Base-by-base conservation (phyloP, 2,797 vertebrate genomes). In the Kryptolebias ocellatus region DNA sequence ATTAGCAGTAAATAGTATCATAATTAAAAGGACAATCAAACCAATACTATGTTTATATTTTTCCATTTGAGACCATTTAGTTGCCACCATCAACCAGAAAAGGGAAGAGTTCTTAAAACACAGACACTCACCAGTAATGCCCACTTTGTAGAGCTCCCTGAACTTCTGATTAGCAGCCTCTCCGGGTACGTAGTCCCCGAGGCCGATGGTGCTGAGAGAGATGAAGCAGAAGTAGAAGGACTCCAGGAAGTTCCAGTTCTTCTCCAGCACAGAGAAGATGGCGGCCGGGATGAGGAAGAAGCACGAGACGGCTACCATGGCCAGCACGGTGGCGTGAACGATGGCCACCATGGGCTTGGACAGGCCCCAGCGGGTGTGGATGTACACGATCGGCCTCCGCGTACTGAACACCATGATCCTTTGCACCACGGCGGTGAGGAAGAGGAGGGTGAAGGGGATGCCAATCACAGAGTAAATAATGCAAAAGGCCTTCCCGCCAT, bases 191-290 rank as follows among this genome's bases (percentile, higher is more conserved):
- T 99, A 99, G 84, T 99, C 98, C 24, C 98, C 98, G 0, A 99
- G 93, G 58, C 98, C 97, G 14, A 99, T 98, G 89, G 98, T 99
- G 89, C 97, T 98, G 83, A 99, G 92, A 1, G 97, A 99, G 78
- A 99, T 99, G 83, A 99, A 99, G 80, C 98, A 99, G 78, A 99
- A 99, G 81, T 99, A 99, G 85, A 99, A 98, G 5, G 97, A 98
- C 67, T 99, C 98, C 76, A 99, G 90, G 81, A 98, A 99, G 94
- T 98, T 98, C 97, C 97, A 99, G 90, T 98, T 94, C 8, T 95
- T 94, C 86, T 99, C 97, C 84, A 99, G 87, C 1, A 89, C 83
- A 0, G 96, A 98, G 92, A 98, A 99, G 79, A 96, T 93, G 27
- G 95, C 95, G 0, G 97, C 97, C 0, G 98, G 98, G 76, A 99